Evolutionary conservation across 2,113 vertebrate species (phyloP), one percentile per base, ranked within the genome.

Genomic region (Hemiscyllium ocellatum): DNA sequence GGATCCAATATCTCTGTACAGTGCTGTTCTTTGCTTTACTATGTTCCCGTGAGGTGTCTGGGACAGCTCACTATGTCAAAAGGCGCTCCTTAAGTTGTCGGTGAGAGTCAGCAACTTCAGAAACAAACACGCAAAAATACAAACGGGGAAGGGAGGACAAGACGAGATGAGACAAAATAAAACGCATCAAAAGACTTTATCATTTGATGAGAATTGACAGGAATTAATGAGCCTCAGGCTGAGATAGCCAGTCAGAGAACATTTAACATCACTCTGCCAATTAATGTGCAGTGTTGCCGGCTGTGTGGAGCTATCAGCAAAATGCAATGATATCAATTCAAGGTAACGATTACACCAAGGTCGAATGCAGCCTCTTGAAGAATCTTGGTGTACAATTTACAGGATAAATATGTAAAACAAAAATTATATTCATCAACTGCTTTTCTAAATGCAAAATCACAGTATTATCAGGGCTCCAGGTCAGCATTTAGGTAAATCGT

Each of bases 221-320:
- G 87, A 91, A 91, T 91, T 91, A 37, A 66, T 22, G n/a, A 93
- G n/a, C 56, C 61, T 22, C 4, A 17, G 78, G 56, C 15, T 93
- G n/a, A 66, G 89, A 6, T 91, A 66, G 17, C 65, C 61, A 37
- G 61, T n/a, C 6, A 6, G 56, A 56, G 15, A 91, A 66, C 17
- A 93, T 66, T 93, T 66, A 66, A 68, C 65, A 66, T 37, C 61
- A 93, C n/a, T 90, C 56, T 37, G 89, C 37, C 89, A 93, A 66
- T 66, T 93, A 66, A 93, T 8, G 61, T 22, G 56, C 89, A 87
- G 78, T 72, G 24, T 26, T 87, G 47, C 12, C 26, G 22, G 13
- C n/a, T 66, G 61, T 17, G 37, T 13, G 52, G 52, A 93, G 61
- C 78, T 83, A 83, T 83, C 78, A 83, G 52, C 65, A 66, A 93